Evolutionary conservation across 2,113 vertebrate genomes (phyloP), one percentile per base, ranked within the genome.

Genomic region (Delphinus delphis): DNA sequence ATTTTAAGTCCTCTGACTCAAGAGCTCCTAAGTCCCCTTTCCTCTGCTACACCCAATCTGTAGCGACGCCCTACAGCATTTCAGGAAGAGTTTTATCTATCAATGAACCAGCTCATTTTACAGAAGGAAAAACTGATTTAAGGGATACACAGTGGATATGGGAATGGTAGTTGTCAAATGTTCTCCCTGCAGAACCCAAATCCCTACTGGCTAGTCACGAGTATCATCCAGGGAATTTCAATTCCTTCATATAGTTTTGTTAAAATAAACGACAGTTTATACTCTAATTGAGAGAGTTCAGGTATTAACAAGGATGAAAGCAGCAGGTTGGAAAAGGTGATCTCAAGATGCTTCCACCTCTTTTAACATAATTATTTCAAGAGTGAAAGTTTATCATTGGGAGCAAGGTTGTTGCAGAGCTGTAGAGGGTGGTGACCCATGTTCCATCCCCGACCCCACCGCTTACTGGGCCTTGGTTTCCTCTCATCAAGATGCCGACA

Each of bases 401-500:
- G 20, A 13, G 76, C 20, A 55, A 79, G 23, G 50, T 33, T 1
- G 13, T 3, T 8, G 20, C 76, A n/a, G 50, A 79, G 50, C 20
- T 17, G 11, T 1, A 6, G 63, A 55, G 26, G 5, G 1, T 8
- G 0, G n/a, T 5, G 8, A 68, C 18, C 3, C n/a, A 20, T 21
- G 18, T n/a, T 79, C 20, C 31, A 79, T 11, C 6, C 47, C 31
- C 8, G 44, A 91, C 2, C 7, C 28, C 5, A 53, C 3, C 5
- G 14, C 11, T 36, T 47, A 9, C 47, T 53, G 73, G n/a, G 7
- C 63, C 70, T 94, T 68, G 23, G 63, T 33, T 81, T 95, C 62
- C 50, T 62, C n/a, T 47, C 73, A 18, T 0, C 8, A 10, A 60
- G 25, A 83, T 47, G 41, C 26, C 0, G 0, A n/a, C 14, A 2